Evolutionary conservation across 2,888 invertebrate genomes (phyloP).

Genomic region (Meganola albula): DNA sequence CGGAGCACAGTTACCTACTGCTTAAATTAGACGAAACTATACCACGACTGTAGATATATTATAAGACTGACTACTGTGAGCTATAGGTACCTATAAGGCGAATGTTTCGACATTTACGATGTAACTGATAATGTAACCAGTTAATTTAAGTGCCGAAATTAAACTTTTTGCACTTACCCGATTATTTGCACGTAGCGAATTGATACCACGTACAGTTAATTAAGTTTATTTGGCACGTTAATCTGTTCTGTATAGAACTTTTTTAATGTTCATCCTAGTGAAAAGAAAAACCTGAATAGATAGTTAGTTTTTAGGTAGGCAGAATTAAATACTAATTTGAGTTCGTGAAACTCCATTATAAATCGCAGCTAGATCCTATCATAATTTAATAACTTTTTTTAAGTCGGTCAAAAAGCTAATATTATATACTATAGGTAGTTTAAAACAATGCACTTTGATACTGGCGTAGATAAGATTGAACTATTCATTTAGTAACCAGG

Average conservation of each 20-base stretch:
- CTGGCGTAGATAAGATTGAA: slow-evolving; percentile 12
- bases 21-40: slow-evolving; percentile 32
- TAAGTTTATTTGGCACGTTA: background rate
- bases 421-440: too few relatives aligned
- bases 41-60: too few relatives aligned
- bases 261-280: background rate
- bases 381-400: too few relatives aligned
- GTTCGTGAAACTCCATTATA: too few relatives aligned
- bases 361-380: too few relatives aligned
- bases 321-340: too few relatives aligned
- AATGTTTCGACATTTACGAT: slow-evolving; percentile 18
- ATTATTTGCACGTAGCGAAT: background rate
- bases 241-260: background rate
- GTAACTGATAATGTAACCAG: slow-evolving; percentile 17
- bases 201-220: background rate
- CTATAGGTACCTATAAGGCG: too few relatives aligned
- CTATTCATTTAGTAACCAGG: slow-evolving; percentile 21
- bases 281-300: background rate
- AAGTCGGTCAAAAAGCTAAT: too few relatives aligned
- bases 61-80: too few relatives aligned
- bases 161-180: background rate
- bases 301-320: too few relatives aligned
- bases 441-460: background rate
- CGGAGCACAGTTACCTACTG: slow-evolving; percentile 37
- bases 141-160: slow-evolving; percentile 9